These are phyloP conservation scores for Acheta domesticus DNA, from an alignment of 2,888 invertebrate species.

Conservation along the genomic window DNA sequence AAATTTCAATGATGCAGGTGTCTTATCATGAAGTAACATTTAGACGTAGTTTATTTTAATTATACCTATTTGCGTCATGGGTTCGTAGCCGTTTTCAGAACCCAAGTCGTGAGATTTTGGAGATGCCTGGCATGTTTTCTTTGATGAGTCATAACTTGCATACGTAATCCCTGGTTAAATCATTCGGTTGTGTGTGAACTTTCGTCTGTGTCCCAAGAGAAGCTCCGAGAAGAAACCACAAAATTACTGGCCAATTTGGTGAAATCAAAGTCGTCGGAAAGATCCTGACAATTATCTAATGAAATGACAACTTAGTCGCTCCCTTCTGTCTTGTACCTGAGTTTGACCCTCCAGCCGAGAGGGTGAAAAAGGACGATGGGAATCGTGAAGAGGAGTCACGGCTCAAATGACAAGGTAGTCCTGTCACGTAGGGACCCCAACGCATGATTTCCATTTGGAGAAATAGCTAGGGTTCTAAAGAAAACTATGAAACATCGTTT, in stretches of 20 bases:
- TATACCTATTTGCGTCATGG: too few relatives aligned
- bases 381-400: neutral
- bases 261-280: neutral
- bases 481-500: neutral
- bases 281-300: slow-evolving; percentile 5
- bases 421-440: neutral
- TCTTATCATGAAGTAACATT: too few relatives aligned
- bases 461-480: neutral
- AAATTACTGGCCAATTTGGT: neutral
- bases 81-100: too few relatives aligned
- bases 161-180: too few relatives aligned
- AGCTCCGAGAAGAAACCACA: neutral
- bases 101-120: too few relatives aligned
- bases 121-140: too few relatives aligned
- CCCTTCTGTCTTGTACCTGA: slow-evolving; percentile 4
- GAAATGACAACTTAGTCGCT: neutral
- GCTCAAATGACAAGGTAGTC: neutral
- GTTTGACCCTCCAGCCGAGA: neutral
- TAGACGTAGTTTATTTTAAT: too few relatives aligned
- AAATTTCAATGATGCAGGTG: too few relatives aligned
- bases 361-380: neutral
- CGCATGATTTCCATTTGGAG: too few relatives aligned
- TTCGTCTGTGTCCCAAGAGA: too few relatives aligned
- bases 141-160: too few relatives aligned
- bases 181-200: too few relatives aligned